phyloP scores from a whole-genome alignment of 2,113 vertebrate species.

The Menura novaehollandiae region DNA sequence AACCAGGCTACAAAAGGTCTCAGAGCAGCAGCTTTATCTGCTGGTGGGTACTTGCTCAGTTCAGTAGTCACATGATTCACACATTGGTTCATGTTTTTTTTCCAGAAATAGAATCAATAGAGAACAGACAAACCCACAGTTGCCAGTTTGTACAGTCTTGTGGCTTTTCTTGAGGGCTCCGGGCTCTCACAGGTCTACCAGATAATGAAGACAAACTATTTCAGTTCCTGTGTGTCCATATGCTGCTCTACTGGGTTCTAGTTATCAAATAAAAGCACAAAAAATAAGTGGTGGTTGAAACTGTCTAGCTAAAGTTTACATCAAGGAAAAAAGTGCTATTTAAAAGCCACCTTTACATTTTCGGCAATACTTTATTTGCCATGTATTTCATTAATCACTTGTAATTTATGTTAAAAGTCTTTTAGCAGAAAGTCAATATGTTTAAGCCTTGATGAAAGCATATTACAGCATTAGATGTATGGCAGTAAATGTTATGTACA shows the following conservation, averaged over 20 bases:
- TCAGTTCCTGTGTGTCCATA: conserved; percentile 81
- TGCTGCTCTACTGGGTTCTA: conserved; percentile 62
- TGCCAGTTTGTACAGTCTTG: conserved; percentile 79
- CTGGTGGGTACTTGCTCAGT: conserved; percentile 42
- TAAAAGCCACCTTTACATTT: conserved; percentile 31
- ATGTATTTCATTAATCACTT: conserved; percentile 40
- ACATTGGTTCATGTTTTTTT: conserved; percentile 56
- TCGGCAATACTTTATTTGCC: background rate
- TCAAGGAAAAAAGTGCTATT: conserved; percentile 20
- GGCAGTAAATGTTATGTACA: background rate
- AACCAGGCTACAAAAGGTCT: conserved; percentile 49
- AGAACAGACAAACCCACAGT: conserved; percentile 81
- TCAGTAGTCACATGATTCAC: conserved; percentile 69
- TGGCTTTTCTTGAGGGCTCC: conserved; percentile 77
- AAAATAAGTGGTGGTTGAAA: conserved; percentile 64
- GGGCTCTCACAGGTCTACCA: conserved; percentile 75
- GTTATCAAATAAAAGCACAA: conserved; percentile 71
- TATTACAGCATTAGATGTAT: background rate
- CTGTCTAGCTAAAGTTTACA: conserved; percentile 59
- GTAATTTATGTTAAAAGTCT: conserved; percentile 70
- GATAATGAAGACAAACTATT: conserved; percentile 83
- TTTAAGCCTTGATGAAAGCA: conserved; percentile 24
- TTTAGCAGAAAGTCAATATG: conserved; percentile 68
- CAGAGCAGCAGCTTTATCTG: background rate
- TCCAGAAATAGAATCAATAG: conserved; percentile 82